Evolutionary conservation across 2,888 invertebrate genomes (phyloP), one percentile per base, ranked within the genome.

Genomic region (Agriopis aurantiaria): DNA sequence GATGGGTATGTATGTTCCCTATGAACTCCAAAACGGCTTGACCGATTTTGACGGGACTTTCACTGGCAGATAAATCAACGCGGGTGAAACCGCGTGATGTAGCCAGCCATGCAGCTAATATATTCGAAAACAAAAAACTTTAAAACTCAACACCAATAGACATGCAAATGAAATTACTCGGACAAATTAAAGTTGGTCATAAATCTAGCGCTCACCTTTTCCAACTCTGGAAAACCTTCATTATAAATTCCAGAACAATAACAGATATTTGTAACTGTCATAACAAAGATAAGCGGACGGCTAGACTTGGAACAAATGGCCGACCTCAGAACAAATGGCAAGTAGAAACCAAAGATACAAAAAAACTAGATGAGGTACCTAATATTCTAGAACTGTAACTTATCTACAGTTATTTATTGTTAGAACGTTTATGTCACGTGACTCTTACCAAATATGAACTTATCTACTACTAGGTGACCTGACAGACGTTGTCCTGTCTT

Each of bases 251-350:
- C 9, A 57, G 57, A 58, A 68, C 62, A 63, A 58, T 63, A 63
- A 45, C 49, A 62, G 61, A 61, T 45, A 67, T 67, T 57, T 57
- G 67, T 62, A 67, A 56, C 51, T 62, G 61, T 43, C 67, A 57
- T 45, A n/a, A 49, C 52, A 46, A 48, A 66, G 67, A 67, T 67
- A 67, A 61, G 60, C 49, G 49, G 57, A 49, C 56, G 49, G 45
- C 59, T 65, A 55, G 57, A 52, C 58, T 51, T 12, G 41, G 59
- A 66, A 59, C 59, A 40, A 65, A 60, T 66, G 46, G 41, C 14
- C 40, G 46, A 17, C 8, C 46, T 60, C 41, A 40, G 53, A 23
- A 66, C 53, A 60, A 59, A 65, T 57, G 57, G 51, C 41, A 40
- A 56, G 40, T 59, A 53, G 14, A 52, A n/a, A 57, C 14, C 40